Percentiles rank a stretch among this genome's conserved stretches.
Evolutionary conservation across 2,797 vertebrate genomes (phyloP).

Genomic region (Halcyon chelicuti): DNA sequence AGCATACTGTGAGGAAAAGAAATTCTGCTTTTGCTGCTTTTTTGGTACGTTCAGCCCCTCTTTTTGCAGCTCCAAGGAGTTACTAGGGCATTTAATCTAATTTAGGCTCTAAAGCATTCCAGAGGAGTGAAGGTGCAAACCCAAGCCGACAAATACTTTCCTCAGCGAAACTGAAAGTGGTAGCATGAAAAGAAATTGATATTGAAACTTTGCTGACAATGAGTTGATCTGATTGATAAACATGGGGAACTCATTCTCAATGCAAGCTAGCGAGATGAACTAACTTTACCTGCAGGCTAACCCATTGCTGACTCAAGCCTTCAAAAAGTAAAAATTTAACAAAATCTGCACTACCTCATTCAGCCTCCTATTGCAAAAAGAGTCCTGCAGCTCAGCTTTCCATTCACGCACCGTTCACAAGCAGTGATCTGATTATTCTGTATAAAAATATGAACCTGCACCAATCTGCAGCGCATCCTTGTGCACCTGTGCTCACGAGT

Average conservation of each 20-base stretch:
- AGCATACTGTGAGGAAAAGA: background rate
- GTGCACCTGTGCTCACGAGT: background rate
- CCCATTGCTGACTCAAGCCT: constrained; percentile 34
- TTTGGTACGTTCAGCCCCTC: background rate
- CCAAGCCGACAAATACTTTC: background rate
- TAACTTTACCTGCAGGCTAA: constrained; percentile 38
- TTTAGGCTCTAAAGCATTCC: background rate
- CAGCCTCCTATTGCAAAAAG: background rate
- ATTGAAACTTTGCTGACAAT: background rate
- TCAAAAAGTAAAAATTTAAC: constrained; percentile 46
- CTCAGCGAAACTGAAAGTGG: background rate
- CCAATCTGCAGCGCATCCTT: background rate
- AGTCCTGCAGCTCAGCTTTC: background rate
- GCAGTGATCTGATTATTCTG: background rate
- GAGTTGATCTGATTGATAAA: background rate
- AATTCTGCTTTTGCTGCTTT: background rate
- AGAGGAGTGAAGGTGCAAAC: constrained; percentile 20
- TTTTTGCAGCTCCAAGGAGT: background rate
- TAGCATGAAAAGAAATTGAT: background rate
- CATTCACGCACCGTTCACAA: background rate
- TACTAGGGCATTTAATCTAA: background rate
- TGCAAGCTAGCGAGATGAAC: background rate
- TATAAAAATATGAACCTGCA: rapidly evolving
- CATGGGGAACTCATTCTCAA: background rate
- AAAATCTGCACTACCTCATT: background rate